Evolutionary conservation across 2,797 vertebrate genomes (phyloP).

Genomic region (Champsocephalus esox): DNA sequence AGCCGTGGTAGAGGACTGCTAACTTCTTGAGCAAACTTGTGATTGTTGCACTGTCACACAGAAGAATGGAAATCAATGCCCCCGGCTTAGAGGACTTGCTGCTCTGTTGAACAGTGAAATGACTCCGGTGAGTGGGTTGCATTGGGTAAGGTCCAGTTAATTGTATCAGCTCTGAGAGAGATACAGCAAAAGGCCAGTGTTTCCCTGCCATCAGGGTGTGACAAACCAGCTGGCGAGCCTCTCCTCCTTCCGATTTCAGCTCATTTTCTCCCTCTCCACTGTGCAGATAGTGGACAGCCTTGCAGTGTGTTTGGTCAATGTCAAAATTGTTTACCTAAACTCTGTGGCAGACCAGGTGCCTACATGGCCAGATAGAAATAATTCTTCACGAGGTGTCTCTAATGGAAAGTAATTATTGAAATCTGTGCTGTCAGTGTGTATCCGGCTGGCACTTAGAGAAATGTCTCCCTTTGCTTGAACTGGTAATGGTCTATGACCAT

Average conservation of each 20-base stretch:
- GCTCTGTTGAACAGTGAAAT: constrained; percentile 87
- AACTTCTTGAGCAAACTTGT: constrained; percentile 80
- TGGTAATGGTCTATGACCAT: constrained; percentile 63
- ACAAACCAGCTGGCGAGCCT: constrained; percentile 51
- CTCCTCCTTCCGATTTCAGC: constrained; percentile 11
- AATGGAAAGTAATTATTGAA: constrained; percentile 63
- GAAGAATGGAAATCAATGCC: constrained; percentile 80
- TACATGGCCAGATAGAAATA: constrained; percentile 42
- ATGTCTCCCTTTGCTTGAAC: constrained; percentile 51
- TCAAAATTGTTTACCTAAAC: constrained; percentile 41
- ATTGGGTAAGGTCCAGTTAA: constrained; percentile 71
- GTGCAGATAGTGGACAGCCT: constrained; percentile 31
- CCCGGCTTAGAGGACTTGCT: constrained; percentile 68
- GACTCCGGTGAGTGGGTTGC: constrained; percentile 66
- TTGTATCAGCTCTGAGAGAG: constrained; percentile 60
- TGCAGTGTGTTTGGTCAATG: constrained; percentile 24
- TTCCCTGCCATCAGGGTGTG: constrained; percentile 42
- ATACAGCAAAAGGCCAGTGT: constrained; percentile 41
- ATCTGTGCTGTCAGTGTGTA: constrained; percentile 50
- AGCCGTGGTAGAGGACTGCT: constrained; percentile 48
- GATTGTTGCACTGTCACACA: constrained; percentile 78
- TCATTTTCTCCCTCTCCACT: constrained; percentile 15
- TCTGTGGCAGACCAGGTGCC: constrained; percentile 11
- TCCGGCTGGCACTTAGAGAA: constrained; percentile 49
- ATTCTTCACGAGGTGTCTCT: constrained; percentile 57